A percentile compares a stretch with the other conserved stretches of the same genome.
Conservation (phyloP, 2,113 vertebrate species). For the Paracanthobrama guichenoti region DNA sequence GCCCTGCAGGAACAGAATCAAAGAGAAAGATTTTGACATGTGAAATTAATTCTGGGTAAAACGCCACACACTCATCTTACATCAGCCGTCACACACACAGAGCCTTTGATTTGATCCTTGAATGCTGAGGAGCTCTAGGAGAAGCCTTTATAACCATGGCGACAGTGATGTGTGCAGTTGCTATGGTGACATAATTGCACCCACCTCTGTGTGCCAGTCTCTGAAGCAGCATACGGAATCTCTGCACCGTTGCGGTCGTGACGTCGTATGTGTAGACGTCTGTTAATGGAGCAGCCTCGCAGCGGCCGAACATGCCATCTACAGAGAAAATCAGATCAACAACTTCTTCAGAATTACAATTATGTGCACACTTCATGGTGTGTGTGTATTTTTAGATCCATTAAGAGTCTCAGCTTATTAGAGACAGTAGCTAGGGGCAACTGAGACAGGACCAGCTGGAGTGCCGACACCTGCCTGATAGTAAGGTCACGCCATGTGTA, state of each 20-base stretch:
- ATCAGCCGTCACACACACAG: background rate
- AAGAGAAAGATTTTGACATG: background rate
- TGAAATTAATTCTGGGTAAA: background rate
- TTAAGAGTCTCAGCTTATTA: constrained; percentile 4
- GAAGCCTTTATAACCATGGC: constrained; percentile 13
- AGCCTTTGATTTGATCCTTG: constrained; percentile 6
- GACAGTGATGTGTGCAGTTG: constrained; percentile 37
- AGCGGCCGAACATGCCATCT: constrained; percentile 93
- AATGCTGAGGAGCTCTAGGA: constrained; percentile 19
- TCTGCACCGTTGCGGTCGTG: constrained; percentile 80
- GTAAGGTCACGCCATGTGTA: background rate
- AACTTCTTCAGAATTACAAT: background rate
- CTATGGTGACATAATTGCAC: constrained; percentile 15
- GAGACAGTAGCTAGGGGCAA: constrained; percentile 3
- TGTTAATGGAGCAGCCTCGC: constrained; percentile 77
- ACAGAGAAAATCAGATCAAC: constrained; percentile 46
- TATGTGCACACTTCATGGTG: background rate
- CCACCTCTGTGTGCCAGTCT: constrained; percentile 86
- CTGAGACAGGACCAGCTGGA: constrained; percentile 18
- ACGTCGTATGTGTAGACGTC: constrained; percentile 84
- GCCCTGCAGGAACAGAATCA: constrained; percentile 70
- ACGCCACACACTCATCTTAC: background rate
- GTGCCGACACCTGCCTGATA: background rate
- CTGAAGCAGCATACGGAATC: constrained; percentile 80
- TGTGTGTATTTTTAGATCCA: constrained; percentile 34